Conservation (phyloP, 2,113 vertebrate species). For the Perognathus longimembris region DNA sequence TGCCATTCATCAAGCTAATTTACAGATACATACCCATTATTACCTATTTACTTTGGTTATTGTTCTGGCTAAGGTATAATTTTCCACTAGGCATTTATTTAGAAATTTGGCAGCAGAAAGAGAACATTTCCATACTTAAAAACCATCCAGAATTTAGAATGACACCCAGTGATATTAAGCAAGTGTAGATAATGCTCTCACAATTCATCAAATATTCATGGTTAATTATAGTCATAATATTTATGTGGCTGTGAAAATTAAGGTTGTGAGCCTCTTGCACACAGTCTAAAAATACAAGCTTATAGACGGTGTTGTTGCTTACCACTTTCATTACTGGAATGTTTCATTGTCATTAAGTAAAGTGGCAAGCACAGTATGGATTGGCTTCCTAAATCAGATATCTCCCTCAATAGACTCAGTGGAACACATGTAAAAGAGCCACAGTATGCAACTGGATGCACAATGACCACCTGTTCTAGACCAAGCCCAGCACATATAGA, state of each 20-base stretch:
- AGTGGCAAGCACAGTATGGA: not conserved
- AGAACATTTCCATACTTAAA: constrained; percentile 77
- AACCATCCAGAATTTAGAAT: constrained; percentile 76
- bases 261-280: constrained; percentile 72
- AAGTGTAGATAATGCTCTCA: constrained; percentile 69
- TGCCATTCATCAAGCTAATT: constrained; percentile 50
- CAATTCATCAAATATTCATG: constrained; percentile 82
- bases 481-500: not conserved
- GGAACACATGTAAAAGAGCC: not conserved
- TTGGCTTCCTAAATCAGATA: not conserved
- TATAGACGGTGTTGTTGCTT: constrained; percentile 26
- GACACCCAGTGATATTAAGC: constrained; percentile 74
- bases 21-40: constrained; percentile 65
- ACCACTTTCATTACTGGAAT: constrained; percentile 51
- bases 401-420: not conserved
- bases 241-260: constrained; percentile 79
- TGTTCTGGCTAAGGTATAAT: constrained; percentile 74
- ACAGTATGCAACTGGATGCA: not conserved
- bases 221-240: constrained; percentile 81
- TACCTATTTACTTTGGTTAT: constrained; percentile 72
- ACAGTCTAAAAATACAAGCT: constrained; percentile 68
- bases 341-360: constrained; percentile 43
- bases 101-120: constrained; percentile 72
- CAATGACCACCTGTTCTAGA: not conserved
- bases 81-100: constrained; percentile 77